Percentiles rank a stretch among this genome's conserved stretches.
phyloP scores from a whole-genome alignment of 2,113 vertebrate genomes.

The Elaphurus davidianus region DNA sequence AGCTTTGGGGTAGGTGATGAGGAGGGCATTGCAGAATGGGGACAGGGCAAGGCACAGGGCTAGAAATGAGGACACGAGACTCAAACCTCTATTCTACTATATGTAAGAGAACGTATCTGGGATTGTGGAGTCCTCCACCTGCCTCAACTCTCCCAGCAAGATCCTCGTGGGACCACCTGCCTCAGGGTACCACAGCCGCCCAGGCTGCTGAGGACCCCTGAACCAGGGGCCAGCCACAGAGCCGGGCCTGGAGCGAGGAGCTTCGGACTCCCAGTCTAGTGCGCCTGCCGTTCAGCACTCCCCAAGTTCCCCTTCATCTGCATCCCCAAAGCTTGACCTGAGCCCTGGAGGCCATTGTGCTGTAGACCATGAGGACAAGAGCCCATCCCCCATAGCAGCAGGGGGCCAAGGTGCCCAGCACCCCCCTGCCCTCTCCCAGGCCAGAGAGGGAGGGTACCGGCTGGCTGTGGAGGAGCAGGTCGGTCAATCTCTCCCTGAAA shows the following conservation, averaged over 20 bases:
- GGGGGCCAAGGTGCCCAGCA: neutral
- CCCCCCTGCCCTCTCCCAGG: no score
- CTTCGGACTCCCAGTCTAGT: neutral
- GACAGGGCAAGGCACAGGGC: neutral
- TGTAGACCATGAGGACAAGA: neutral
- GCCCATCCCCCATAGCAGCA: neutral
- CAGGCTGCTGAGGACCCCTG: neutral
- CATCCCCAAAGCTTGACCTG: neutral
- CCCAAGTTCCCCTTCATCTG: neutral
- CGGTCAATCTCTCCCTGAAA: neutral
- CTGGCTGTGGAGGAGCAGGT: neutral
- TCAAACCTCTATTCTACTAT: neutral
- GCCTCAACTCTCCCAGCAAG: neutral
- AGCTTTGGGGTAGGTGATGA: neutral
- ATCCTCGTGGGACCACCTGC: neutral
- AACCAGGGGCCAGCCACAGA: neutral
- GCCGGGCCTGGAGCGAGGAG: fast-evolving
- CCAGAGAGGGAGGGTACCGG: neutral
- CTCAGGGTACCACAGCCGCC: neutral
- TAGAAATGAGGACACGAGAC: neutral
- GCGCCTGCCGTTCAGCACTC: neutral
- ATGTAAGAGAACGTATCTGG: neutral
- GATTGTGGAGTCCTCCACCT: neutral
- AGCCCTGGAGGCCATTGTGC: neutral
- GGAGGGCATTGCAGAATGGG: neutral